These are phyloP conservation scores for Poecilia wingei DNA, from an alignment of 2,797 vertebrate species.

Conservation along the genomic window DNA sequence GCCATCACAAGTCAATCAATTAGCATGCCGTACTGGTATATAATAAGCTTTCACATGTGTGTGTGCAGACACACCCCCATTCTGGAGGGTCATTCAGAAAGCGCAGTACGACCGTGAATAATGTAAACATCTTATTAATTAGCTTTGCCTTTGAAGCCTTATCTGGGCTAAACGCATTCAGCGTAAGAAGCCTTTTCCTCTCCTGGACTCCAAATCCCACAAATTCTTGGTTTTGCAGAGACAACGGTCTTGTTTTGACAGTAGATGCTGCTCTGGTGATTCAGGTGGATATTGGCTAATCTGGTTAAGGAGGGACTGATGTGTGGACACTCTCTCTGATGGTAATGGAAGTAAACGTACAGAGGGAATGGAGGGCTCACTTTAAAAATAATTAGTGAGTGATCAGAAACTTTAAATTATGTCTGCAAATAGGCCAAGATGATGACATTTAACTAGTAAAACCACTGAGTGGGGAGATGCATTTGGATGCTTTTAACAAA, in stretches of 20 bases:
- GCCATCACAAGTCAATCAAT: slow-evolving; percentile 46
- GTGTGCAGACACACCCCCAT: slow-evolving; percentile 22
- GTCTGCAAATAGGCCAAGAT: slow-evolving; percentile 22
- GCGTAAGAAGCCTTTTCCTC: slow-evolving; percentile 64
- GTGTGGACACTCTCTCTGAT: slow-evolving; percentile 67
- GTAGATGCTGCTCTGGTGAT: slow-evolving; percentile 65
- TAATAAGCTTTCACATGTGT: slow-evolving; percentile 33
- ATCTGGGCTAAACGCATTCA: slow-evolving; percentile 72
- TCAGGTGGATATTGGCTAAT: slow-evolving; percentile 61
- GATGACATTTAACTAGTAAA: slow-evolving; percentile 9
- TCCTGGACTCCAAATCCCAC: slow-evolving; percentile 75
- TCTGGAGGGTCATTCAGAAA: slow-evolving; percentile 70
- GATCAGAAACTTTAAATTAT: slow-evolving; percentile 46
- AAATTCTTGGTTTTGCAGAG: slow-evolving; percentile 72
- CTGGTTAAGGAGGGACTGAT: slow-evolving; percentile 62
- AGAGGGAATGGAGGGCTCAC: slow-evolving; percentile 57
- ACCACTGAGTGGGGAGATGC: neutral
- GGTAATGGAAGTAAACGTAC: slow-evolving; percentile 46
- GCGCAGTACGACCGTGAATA: slow-evolving; percentile 72
- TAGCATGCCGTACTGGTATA: slow-evolving; percentile 38
- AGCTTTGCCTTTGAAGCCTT: slow-evolving; percentile 80
- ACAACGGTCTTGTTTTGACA: slow-evolving; percentile 54
- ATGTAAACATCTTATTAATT: slow-evolving; percentile 85
- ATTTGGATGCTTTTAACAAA: neutral
- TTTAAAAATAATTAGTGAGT: slow-evolving; percentile 55